Base-by-base conservation (phyloP, 1,140 invertebrate species). In the Aphaenogaster rudis region DNA sequence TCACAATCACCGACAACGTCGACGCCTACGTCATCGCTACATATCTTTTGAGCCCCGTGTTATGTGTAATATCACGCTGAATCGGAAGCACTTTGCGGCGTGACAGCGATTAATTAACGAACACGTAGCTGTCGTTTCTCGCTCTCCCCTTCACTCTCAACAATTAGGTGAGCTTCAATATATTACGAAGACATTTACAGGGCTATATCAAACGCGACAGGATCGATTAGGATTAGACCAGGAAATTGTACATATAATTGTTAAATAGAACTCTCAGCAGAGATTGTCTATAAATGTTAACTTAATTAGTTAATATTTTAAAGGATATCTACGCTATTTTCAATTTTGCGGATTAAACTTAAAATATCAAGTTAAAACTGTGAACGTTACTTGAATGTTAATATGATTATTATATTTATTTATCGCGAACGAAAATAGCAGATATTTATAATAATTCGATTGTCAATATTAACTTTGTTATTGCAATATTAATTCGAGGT, bases 21-120 rank as follows among this genome's bases (percentile, higher is more conserved):
- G 80, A 72, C 89, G 64, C 74, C 71, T 77, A 52, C 87, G 86
- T 86, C 80, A 81, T 82, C 80, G 86, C 69, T 90, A 87, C 69
- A 86, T 79, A 88, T 88, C 81, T 91, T 91, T 90, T 82, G 69
- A 80, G 88, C 90, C 77, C 63, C 89, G 76, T 67, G 81, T 90
- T 90, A 90, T 87, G 88, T 86, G 77, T 71, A 80, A 86, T 86
- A 67, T 86, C 76, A 84, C 80, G 80, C 54, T 84, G 80, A 84
- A 84, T 84, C 80, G 80, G 80, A 76, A 84, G 80, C 80, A 84
- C 80, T 84, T 84, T 84, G 69, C 80, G 80, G 69, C 80, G 57
- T 84, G 80, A 84, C 80, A 84, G 80, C 80, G 80, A 84, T 84
- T 84, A 84, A 84, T 84, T 84, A 84, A 84, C 80, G 80, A 61